Percentiles rank a stretch among this genome's conserved stretches.
Evolutionary conservation across 2,113 vertebrate species (phyloP).

Genomic region (Phaethornis superciliosus): DNA sequence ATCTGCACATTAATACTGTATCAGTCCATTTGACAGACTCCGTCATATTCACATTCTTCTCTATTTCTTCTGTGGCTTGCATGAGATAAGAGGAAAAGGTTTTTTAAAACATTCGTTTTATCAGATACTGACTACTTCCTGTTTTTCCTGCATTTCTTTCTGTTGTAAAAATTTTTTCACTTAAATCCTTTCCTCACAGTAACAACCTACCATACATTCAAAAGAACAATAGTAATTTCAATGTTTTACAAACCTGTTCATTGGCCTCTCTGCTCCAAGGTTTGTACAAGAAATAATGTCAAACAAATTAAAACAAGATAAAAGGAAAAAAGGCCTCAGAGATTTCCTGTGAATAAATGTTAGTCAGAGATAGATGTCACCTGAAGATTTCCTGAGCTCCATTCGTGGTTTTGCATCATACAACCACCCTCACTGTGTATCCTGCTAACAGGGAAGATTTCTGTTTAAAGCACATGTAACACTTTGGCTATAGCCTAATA

Average conservation of each 20-base stretch:
- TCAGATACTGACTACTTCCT: neutral
- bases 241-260: neutral
- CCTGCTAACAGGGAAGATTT: neutral
- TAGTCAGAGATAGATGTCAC: neutral
- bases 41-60: neutral
- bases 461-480: neutral
- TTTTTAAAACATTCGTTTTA: neutral
- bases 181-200: neutral
- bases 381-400: neutral
- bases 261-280: neutral
- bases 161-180: neutral
- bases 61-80: neutral
- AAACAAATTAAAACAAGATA: neutral
- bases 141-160: neutral
- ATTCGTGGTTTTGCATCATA: neutral
- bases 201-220: neutral
- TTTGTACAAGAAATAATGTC: neutral
- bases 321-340: neutral
- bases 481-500: neutral
- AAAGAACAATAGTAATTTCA: neutral
- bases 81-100: neutral
- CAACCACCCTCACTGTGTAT: accelerated
- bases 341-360: neutral
- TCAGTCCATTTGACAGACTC: neutral
- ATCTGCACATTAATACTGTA: neutral